A percentile compares a stretch with the other conserved stretches of the same genome.
phyloP scores from a whole-genome alignment of 2,888 invertebrate species.

The Sarcophaga subvicina region DNA sequence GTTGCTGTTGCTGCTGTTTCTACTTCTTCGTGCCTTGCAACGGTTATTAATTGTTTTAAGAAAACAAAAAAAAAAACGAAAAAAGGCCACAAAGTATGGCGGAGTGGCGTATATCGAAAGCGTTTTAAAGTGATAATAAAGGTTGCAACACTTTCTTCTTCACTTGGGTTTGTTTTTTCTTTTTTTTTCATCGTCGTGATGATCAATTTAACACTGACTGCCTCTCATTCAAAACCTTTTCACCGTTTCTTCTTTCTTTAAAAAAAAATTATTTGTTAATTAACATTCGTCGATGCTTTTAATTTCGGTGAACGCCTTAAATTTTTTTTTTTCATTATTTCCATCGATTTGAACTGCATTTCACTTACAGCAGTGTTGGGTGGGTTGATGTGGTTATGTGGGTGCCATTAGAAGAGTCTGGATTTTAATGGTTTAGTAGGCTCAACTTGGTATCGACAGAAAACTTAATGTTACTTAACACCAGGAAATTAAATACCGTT shows the following conservation, averaged over 20 bases:
- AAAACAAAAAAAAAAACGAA: neutral
- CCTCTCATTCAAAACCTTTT: neutral
- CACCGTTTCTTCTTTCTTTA: neutral
- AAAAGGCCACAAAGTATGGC: neutral
- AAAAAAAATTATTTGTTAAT: neutral
- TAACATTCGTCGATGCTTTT: neutral
- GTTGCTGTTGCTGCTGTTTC: neutral
- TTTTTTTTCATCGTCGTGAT: neutral
- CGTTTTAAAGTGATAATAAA: neutral
- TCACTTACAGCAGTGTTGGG: neutral
- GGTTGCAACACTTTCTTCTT: constrained; percentile 1
- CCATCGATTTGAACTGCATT: neutral
- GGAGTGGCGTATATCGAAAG: neutral
- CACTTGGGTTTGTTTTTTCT: neutral
- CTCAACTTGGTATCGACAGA: neutral
- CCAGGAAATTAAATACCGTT: neutral
- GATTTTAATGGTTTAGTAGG: too few species aligned
- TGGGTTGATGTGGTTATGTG: neutral
- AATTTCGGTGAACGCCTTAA: neutral
- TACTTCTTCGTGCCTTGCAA: neutral
- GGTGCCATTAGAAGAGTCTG: neutral
- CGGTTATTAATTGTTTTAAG: neutral
- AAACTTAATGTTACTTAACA: neutral
- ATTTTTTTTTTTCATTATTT: neutral
- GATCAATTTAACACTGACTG: neutral